A percentile compares a stretch with the other conserved stretches of the same genome.
Evolutionary conservation across 2,888 invertebrate genomes (phyloP).

Genomic region (Labia minor): DNA sequence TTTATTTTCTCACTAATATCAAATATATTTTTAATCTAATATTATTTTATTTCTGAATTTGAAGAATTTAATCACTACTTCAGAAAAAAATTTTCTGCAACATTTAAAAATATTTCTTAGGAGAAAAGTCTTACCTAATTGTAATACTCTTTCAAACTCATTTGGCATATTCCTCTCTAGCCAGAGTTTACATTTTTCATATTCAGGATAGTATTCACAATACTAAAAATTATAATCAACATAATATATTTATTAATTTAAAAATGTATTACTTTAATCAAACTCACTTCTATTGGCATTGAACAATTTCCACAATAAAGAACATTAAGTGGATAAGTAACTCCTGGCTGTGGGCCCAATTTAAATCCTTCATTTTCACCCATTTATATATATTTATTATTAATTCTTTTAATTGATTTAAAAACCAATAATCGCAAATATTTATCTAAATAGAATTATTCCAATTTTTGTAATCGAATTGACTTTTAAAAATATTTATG

Average conservation of each 20-base stretch:
- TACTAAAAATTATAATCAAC: constrained; percentile 50
- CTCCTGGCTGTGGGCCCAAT: constrained; percentile 56
- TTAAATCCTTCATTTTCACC: constrained; percentile 7
- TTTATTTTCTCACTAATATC: too few relatives aligned
- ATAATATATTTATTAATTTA: too few relatives aligned
- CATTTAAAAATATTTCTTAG: too few relatives aligned
- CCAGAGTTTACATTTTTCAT: constrained; percentile 96
- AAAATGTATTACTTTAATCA: neutral
- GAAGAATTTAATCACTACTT: too few relatives aligned
- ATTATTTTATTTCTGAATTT: too few relatives aligned
- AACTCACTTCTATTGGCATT: constrained; percentile 78
- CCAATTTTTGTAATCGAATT: too few relatives aligned
- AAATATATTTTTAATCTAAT: too few relatives aligned
- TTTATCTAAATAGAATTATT: too few relatives aligned
- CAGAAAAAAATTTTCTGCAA: too few relatives aligned
- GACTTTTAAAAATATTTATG: too few relatives aligned
- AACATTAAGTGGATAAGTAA: constrained; percentile 71
- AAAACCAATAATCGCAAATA: neutral
- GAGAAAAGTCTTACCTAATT: constrained; percentile 45
- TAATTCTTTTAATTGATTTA: neutral
- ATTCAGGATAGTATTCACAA: constrained; percentile 96
- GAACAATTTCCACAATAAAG: constrained; percentile 89
- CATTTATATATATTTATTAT: neutral
- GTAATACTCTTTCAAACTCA: constrained; percentile 76
- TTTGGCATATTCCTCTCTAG: constrained; percentile 86